Evolutionary conservation across 2,888 invertebrate species (phyloP).

Genomic region (Eledone cirrhosa): DNA sequence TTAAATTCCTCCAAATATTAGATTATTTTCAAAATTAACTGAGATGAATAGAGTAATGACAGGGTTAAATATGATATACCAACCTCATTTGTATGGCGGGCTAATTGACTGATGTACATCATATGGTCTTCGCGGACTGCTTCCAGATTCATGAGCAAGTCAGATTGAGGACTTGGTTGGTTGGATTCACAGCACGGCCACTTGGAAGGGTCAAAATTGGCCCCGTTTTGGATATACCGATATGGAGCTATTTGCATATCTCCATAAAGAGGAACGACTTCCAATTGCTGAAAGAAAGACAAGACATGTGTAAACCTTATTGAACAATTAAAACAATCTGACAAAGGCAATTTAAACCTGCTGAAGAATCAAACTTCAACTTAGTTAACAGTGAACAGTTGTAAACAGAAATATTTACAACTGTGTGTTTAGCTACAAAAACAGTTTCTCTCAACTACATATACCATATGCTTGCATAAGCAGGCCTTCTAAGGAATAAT

Average conservation of each 20-base stretch:
- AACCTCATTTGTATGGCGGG: constrained; percentile 81
- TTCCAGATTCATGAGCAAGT: constrained; percentile 87
- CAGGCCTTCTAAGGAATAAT: background rate
- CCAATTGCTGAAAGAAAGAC: constrained; percentile 51
- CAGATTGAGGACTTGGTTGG: constrained; percentile 82
- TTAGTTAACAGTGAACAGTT: no score
- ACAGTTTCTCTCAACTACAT: no score
- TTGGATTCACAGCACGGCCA: constrained; percentile 70
- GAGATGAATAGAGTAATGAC: no score
- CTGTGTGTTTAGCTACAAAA: no score
- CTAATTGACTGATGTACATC: constrained; percentile 94
- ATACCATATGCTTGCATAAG: no score
- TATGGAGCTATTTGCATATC: constrained; percentile 99
- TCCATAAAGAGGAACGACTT: constrained; percentile 78
- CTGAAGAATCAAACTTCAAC: no score
- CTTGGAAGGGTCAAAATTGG: constrained; percentile 61
- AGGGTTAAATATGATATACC: constrained; percentile 4
- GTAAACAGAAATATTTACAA: no score
- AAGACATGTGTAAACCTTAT: no score
- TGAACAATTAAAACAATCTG: no score
- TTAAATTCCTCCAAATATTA: no score
- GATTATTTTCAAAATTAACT: no score
- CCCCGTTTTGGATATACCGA: constrained; percentile 86
- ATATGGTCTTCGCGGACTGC: constrained; percentile 96
- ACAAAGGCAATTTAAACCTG: no score